Conservation (phyloP, 1,140 invertebrate genomes). For the Theocolax elegans region DNA sequence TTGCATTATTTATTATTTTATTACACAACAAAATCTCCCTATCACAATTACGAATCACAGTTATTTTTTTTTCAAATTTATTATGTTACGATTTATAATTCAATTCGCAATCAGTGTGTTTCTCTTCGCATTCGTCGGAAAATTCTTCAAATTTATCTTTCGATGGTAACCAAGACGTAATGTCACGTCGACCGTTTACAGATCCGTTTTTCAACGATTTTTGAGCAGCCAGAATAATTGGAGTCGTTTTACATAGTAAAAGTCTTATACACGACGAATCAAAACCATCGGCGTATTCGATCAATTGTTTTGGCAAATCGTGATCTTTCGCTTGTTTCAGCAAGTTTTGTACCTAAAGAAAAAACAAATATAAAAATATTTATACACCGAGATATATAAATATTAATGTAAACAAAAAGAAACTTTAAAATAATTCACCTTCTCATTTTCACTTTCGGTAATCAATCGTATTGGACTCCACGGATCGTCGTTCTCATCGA, state of each 20-base stretch:
- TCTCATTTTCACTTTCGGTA: constrained; percentile 53
- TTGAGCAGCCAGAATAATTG: constrained; percentile 81
- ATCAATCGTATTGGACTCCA: constrained; percentile 51
- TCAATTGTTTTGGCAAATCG: constrained; percentile 73
- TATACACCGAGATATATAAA: no score
- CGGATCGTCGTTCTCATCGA: constrained; percentile 25
- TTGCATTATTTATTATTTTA: no score
- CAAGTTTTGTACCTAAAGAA: constrained; percentile 67
- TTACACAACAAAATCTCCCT: no score
- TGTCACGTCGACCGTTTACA: constrained; percentile 46
- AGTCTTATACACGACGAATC: constrained; percentile 78
- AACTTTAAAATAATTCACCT: constrained; percentile 41
- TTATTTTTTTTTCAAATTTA: no score
- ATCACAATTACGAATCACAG: no score
- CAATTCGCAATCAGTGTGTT: constrained; percentile 68
- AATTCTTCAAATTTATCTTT: constrained; percentile 72
- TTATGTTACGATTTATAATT: no score
- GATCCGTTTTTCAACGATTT: constrained; percentile 66
- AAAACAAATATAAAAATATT: not conserved
- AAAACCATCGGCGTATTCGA: constrained; percentile 70
- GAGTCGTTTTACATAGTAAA: constrained; percentile 80
- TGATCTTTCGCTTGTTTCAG: constrained; percentile 70
- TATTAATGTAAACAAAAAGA: not conserved
- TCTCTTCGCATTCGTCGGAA: constrained; percentile 74
- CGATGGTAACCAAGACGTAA: constrained; percentile 70